Evolutionary conservation across 1,140 invertebrate genomes (phyloP).

Genomic region (Battus philenor): DNA sequence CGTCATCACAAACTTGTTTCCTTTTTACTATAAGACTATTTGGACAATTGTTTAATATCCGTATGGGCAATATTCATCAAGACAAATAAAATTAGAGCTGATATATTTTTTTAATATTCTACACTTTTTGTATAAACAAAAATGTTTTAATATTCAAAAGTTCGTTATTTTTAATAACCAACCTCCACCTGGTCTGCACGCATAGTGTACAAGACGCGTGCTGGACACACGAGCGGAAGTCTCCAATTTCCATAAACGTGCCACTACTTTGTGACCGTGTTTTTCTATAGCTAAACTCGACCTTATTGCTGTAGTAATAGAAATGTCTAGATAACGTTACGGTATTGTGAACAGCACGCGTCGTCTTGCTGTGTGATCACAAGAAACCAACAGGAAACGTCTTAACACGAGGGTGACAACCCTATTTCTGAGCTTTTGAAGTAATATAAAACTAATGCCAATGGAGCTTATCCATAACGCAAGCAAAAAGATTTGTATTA

Average conservation of each 20-base stretch:
- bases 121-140: too few relatives aligned
- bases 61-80: too few relatives aligned
- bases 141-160: too few relatives aligned
- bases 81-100: too few relatives aligned
- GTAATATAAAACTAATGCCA: too few relatives aligned
- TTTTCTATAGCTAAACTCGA: conserved; percentile 7
- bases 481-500: too few relatives aligned
- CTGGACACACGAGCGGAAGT: conserved; percentile 63
- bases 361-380: conserved; percentile 42
- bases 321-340: neutral
- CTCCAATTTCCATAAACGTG: conserved; percentile 49
- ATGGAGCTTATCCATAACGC: too few relatives aligned
- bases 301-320: conserved; percentile 9
- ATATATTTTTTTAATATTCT: too few relatives aligned
- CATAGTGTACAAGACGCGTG: conserved; percentile 52
- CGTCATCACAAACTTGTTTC: too few relatives aligned
- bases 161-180: conserved; percentile 8
- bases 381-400: conserved; percentile 48
- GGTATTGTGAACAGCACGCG: conserved; percentile 26
- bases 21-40: too few relatives aligned
- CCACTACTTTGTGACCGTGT: conserved; percentile 19
- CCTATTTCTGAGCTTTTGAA: conserved; percentile 47
- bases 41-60: too few relatives aligned
- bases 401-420: conserved; percentile 53
- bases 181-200: conserved; percentile 18